Percentiles rank a stretch among this genome's conserved stretches.
Conservation (phyloP, 2,888 invertebrate genomes). For the Sinohyriopsis cumingii region DNA sequence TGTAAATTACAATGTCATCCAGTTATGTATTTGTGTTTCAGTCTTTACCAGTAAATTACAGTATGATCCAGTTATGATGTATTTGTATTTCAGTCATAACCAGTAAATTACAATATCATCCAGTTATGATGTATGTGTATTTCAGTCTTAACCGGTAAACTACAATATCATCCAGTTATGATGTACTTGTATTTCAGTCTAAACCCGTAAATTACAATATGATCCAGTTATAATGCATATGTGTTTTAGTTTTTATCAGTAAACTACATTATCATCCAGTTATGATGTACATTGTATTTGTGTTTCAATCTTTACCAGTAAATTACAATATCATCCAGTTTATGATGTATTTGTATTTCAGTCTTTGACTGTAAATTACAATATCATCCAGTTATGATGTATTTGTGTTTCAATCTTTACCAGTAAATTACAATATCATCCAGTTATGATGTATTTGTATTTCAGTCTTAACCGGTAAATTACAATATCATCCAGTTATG, state of each 20-base stretch:
- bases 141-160: constrained; percentile 64
- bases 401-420: constrained; percentile 57
- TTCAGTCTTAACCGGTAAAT: constrained; percentile 64
- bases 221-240: neutral
- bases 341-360: constrained; percentile 35
- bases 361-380: constrained; percentile 55
- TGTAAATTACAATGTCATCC: neutral
- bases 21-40: constrained; percentile 35
- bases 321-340: neutral
- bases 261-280: neutral
- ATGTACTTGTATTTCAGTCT: constrained; percentile 51
- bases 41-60: constrained; percentile 57
- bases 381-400: neutral
- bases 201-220: no score
- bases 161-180: neutral
- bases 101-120: constrained; percentile 29
- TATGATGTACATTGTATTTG: neutral
- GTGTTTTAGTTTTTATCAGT: constrained; percentile 63
- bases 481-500: neutral
- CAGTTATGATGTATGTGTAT: constrained; percentile 7
- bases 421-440: constrained; percentile 29
- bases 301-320: constrained; percentile 64
- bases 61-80: neutral
- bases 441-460: constrained; percentile 7
- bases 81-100: constrained; percentile 57